phyloP scores from a whole-genome alignment of 2,113 vertebrate species.

The Dromas ardeola region DNA sequence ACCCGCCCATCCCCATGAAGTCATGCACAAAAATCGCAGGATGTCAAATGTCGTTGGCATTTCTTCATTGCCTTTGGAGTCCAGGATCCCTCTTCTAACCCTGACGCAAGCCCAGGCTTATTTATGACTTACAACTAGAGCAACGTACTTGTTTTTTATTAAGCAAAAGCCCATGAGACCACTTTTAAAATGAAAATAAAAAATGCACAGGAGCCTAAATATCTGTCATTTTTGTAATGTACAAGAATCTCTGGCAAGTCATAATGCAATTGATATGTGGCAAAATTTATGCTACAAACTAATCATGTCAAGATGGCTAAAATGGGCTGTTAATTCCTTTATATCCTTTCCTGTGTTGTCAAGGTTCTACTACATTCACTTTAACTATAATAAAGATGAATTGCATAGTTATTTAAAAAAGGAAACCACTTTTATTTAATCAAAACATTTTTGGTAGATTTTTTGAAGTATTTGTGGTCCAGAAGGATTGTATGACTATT shows the following conservation, averaged over 20 bases:
- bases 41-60: constrained; percentile 44
- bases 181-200: constrained; percentile 21
- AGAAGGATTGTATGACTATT: not conserved
- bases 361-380: not conserved
- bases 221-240: not conserved
- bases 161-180: not conserved
- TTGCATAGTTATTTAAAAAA: not conserved
- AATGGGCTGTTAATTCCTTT: not conserved
- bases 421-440: constrained; percentile 1
- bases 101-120: not conserved
- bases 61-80: constrained; percentile 36
- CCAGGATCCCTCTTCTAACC: constrained; percentile 9
- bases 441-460: not conserved
- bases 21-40: constrained; percentile 40
- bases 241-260: not conserved
- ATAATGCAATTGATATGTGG: not conserved
- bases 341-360: not conserved
- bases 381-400: not conserved
- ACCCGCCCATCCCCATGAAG: not conserved
- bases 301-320: constrained; percentile 1
- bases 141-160: not conserved
- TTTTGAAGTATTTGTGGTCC: not conserved
- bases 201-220: not conserved
- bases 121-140: constrained; percentile 9
- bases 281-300: not conserved